phyloP scores from a whole-genome alignment of 1,140 invertebrate genomes.

The Ruditapes philippinarum region DNA sequence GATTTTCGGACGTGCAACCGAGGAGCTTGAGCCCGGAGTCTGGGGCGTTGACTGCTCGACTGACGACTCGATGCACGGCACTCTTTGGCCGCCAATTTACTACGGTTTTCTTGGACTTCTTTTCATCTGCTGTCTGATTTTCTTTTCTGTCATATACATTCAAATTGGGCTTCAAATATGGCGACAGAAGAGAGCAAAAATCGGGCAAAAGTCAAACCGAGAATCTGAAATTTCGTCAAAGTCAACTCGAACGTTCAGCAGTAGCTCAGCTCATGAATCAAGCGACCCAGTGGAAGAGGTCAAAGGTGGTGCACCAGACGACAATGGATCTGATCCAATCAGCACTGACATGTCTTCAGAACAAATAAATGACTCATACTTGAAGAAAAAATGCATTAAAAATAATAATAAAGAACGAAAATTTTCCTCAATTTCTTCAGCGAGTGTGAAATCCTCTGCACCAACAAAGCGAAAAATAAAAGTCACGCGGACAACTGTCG shows the following conservation, averaged over 20 bases:
- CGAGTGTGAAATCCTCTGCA: conserved; percentile 23
- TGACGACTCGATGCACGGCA: conserved; percentile 78
- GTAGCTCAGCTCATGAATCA: conserved; percentile 67
- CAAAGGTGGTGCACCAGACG: neutral
- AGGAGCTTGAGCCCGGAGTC: conserved; percentile 69
- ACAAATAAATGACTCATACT: conserved; percentile 60
- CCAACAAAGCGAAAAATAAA: conserved; percentile 71
- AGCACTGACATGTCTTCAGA: conserved; percentile 81
- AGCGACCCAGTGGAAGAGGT: conserved; percentile 20
- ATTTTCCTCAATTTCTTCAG: conserved; percentile 56
- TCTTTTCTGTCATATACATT: conserved; percentile 81
- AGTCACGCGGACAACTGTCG: conserved; percentile 76
- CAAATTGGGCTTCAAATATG: conserved; percentile 80
- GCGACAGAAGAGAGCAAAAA: conserved; percentile 74
- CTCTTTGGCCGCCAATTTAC: conserved; percentile 81
- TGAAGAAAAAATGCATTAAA: conserved; percentile 46
- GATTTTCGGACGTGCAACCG: conserved; percentile 80
- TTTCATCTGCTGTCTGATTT: conserved; percentile 78
- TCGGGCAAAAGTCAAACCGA: conserved; percentile 62
- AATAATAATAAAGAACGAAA: conserved; percentile 62
- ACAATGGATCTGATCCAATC: conserved; percentile 70
- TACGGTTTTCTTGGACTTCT: conserved; percentile 81
- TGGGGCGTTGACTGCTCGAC: conserved; percentile 82
- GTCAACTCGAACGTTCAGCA: conserved; percentile 54
- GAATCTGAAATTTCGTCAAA: conserved; percentile 50